phyloP scores from a whole-genome alignment of 2,797 vertebrate genomes.

The Fundulus diaphanus region DNA sequence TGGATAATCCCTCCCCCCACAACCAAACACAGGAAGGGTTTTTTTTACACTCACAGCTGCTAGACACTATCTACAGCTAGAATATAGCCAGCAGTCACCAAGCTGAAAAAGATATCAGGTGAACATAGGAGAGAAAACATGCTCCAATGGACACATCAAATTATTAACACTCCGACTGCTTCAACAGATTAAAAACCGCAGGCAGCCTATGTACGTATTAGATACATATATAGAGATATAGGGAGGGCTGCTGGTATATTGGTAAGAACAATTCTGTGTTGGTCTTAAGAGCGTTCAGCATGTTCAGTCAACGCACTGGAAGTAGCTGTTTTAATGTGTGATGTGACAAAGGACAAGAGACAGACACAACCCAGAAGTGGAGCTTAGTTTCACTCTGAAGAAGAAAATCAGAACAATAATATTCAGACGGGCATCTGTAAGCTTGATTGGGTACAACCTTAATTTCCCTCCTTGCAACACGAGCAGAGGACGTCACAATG shows the following conservation, averaged over 20 bases:
- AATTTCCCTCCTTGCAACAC: conserved; percentile 55
- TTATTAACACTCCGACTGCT: not conserved
- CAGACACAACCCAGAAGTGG: not conserved
- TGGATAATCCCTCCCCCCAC: conserved; percentile 60
- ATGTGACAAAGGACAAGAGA: conserved; percentile 25
- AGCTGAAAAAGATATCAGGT: conserved; percentile 28
- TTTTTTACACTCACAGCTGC: conserved; percentile 31
- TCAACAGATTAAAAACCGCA: not conserved
- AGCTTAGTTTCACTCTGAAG: conserved; percentile 26
- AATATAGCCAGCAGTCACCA: conserved; percentile 33
- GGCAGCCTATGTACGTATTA: not conserved
- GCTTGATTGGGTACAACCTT: conserved; percentile 43
- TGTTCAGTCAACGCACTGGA: not conserved
- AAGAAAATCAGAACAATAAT: not conserved
- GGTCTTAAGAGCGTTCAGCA: conserved; percentile 15
- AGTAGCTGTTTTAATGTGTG: conserved; percentile 15
- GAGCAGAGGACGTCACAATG: conserved; percentile 30
- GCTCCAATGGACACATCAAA: conserved; percentile 5
- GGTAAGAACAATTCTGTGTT: not conserved
- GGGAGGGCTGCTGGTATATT: not conserved
- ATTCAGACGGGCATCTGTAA: conserved; percentile 9
- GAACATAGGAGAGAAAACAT: conserved; percentile 21
- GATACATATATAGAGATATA: not conserved
- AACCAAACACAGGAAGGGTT: not conserved
- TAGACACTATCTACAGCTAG: conserved; percentile 28